Evolutionary conservation across 2,888 invertebrate species (phyloP), one percentile per base, ranked within the genome.

Genomic region (Elegia similella): DNA sequence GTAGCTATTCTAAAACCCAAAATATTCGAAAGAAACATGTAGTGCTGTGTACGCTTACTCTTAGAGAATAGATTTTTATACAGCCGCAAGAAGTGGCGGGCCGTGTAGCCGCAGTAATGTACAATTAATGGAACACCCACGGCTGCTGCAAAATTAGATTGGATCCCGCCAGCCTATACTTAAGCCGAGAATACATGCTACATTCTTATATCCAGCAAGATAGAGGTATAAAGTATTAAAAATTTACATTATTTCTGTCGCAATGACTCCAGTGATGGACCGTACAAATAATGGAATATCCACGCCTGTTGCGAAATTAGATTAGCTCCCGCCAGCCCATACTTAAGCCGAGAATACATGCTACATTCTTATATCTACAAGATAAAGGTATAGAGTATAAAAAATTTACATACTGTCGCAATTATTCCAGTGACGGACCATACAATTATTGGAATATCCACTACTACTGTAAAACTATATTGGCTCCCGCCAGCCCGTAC

Each of bases 31-130:
- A 12, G 38, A 12, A n/a, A 12, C 10, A 12, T 38, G 38, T 2
- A 52, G 57, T 42, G 60, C 68, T 64, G 42, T 66, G 67, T 66
- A 64, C 61, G 23, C 47, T 10, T 30, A 60, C 63, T 34, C 52
- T 60, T 57, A 54, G 58, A 46, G 63, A 63, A 70, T 68, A 69
- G 65, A 69, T 69, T 73, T 72, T 70, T 70, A 70, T 69, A 67
- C 58, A 60, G 55, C 44, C 56, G 57, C 66, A 62, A 66, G 69
- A 75, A 81, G 76, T 75, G 71, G 73, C 64, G 54, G 62, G 65
- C 68, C 70, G 63, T 72, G 76, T 75, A 69, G 69, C 69, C 66
- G 48, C 62, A 65, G 70, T 76, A 81, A 81, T 76, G 79, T 59
- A 64, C 70, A 70, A 72, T 73, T 78, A 78, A 79, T 73, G 74